phyloP scores from a whole-genome alignment of 2,888 invertebrate genomes.

The Dryomyza anilis region DNA sequence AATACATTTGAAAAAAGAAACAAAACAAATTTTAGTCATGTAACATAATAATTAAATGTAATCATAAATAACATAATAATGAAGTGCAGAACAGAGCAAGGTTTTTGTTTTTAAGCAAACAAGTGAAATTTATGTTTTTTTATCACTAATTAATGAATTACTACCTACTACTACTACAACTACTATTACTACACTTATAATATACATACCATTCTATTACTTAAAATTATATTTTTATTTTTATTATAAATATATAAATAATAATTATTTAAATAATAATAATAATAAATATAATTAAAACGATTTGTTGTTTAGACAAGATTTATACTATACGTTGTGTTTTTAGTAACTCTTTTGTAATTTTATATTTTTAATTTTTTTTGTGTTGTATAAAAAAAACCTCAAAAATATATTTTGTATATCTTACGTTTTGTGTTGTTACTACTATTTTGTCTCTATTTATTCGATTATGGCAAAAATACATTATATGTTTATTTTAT shows the following conservation, averaged over 20 bases:
- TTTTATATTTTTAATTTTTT: constrained; percentile 5
- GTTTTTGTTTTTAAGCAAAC: too few species aligned
- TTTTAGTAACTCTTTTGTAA: constrained; percentile 15
- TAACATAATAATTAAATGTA: constrained; percentile 5
- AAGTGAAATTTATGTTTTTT: too few species aligned
- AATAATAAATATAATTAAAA: too few species aligned
- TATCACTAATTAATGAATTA: too few species aligned
- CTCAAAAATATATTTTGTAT: neutral
- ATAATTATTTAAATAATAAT: too few species aligned
- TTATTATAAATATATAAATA: too few species aligned
- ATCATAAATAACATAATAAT: neutral
- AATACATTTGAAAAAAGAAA: constrained; percentile 2
- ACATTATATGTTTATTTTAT: neutral
- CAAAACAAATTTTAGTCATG: constrained; percentile 12
- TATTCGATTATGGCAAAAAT: constrained; percentile 26
- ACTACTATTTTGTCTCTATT: constrained; percentile 4
- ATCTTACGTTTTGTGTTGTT: neutral
- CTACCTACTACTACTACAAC: too few species aligned
- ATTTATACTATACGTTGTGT: constrained; percentile 23
- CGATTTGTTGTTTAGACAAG: constrained; percentile 23
- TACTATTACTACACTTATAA: too few species aligned
- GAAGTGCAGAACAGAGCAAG: neutral
- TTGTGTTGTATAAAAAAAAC: constrained; percentile 17
- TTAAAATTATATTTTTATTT: too few species aligned
- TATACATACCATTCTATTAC: too few species aligned